Evolutionary conservation across 1,140 invertebrate species (phyloP).

Genomic region (Lepidurus apus): DNA sequence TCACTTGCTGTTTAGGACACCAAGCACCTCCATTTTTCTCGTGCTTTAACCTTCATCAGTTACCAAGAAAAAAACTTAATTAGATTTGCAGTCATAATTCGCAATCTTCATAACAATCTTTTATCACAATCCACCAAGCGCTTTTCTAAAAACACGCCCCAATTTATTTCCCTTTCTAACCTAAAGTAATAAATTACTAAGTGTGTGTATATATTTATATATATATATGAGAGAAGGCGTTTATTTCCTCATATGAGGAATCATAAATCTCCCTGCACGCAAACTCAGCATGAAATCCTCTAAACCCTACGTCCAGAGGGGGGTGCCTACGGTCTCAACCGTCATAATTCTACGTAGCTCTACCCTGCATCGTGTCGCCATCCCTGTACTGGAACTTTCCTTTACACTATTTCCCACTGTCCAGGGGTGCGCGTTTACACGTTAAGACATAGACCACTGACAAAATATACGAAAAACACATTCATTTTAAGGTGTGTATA

Average conservation of each 20-base stretch:
- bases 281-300: background rate
- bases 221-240: background rate
- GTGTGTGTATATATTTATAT: background rate
- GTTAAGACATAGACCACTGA: too few relatives aligned
- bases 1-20: constrained; percentile 79
- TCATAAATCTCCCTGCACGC: background rate
- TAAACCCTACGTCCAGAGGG: background rate
- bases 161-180: background rate
- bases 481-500: too few relatives aligned
- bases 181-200: constrained; percentile 4
- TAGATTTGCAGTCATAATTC: background rate
- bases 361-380: background rate
- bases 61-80: background rate
- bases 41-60: constrained; percentile 16
- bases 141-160: too few relatives aligned
- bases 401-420: background rate
- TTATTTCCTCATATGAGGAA: background rate
- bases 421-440: too few relatives aligned
- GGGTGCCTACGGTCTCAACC: background rate
- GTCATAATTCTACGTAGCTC: background rate
- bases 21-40: constrained; percentile 87
- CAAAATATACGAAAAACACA: too few relatives aligned
- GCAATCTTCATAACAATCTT: too few relatives aligned
- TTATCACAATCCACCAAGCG: too few relatives aligned
- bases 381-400: background rate